Base-by-base conservation (phyloP, 2,113 vertebrate genomes). In the Sylvilagus bachmani region DNA sequence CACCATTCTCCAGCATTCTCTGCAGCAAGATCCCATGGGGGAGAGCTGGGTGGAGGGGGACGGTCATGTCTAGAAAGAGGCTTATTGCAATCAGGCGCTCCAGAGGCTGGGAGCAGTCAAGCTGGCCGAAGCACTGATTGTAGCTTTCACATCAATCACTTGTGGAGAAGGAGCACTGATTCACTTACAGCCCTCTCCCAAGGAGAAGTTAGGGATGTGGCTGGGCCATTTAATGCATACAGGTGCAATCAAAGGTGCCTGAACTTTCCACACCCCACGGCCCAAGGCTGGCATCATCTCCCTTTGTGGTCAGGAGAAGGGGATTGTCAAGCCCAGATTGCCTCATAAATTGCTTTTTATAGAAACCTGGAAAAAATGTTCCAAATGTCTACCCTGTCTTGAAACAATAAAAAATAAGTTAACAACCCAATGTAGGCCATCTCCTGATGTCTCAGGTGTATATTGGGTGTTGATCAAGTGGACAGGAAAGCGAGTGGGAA, bases 141-240 rank as follows among this genome's bases (percentile, higher is more conserved):
- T 9, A 0, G 0, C 6, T 3, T 90, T 36, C 71, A 1, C 11
- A n/a, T 9, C 55, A 51, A 33, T 33, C 49, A 2, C 75, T 3
- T 0, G 7, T 67, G 75, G 67, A 51, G 84, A 70, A 74, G 78
- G 0, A 0, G 11, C 19, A 4, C 0, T 5, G 51, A 27, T 55
- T 0, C 0, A 29, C 13, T 71, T 64, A 67, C 38, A 71, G 6
- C 13, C 16, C 19, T 14, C 16, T 44, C 10, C 67, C 44, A 49
- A 73, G 77, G 62, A 79, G 31, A 80, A 75, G 31, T 33, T 22
- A 55, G 5, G 14, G 70, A 64, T 38, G 10, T 2, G 36, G 16
- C 90, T 49, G 21, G 55, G 16, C 49, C 21, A 25, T 44, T 31
- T 51, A 83, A n/a, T 21, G 7, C 49, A 25, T 0, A 11, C 36